phyloP scores from a whole-genome alignment of 2,113 vertebrate genomes.

The Pampusana beccarii region DNA sequence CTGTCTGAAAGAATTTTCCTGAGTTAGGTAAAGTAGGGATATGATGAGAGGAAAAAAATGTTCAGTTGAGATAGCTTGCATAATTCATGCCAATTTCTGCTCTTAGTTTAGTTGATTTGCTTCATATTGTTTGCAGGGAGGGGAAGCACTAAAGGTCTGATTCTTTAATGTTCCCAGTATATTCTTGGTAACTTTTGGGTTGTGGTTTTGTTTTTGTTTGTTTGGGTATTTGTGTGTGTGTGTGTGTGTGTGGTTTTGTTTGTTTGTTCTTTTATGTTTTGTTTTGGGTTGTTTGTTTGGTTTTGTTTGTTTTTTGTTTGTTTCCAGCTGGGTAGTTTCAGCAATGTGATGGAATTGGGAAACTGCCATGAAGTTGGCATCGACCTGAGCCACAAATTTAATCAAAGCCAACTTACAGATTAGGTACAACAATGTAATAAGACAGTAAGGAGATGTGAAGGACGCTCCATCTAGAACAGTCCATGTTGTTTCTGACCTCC shows the following conservation, averaged over 20 bases:
- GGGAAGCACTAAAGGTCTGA: background rate
- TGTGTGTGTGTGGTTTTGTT: too few species aligned
- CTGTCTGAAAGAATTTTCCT: constrained; percentile 35
- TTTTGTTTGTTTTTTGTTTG: too few species aligned
- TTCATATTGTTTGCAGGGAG: background rate
- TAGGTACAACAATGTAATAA: background rate
- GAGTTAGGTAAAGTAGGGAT: background rate
- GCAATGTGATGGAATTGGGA: background rate
- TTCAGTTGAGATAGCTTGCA: background rate
- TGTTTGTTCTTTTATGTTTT: background rate
- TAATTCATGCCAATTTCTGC: constrained; percentile 22
- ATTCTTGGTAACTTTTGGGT: background rate
- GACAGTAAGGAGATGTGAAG: background rate
- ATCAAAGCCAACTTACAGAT: background rate
- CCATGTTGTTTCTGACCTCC: background rate
- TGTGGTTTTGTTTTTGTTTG: too few species aligned
- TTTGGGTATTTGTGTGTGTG: too few species aligned
- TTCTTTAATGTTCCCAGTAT: background rate
- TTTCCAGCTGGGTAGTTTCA: background rate
- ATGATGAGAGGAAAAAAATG: background rate
- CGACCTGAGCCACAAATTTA: background rate
- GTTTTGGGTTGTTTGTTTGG: too few species aligned
- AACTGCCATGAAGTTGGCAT: background rate
- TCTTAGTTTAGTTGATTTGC: constrained; percentile 13
- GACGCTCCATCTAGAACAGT: background rate